Evolutionary conservation across 2,797 vertebrate species (phyloP).

Genomic region (Arnoldichthys spilopterus): DNA sequence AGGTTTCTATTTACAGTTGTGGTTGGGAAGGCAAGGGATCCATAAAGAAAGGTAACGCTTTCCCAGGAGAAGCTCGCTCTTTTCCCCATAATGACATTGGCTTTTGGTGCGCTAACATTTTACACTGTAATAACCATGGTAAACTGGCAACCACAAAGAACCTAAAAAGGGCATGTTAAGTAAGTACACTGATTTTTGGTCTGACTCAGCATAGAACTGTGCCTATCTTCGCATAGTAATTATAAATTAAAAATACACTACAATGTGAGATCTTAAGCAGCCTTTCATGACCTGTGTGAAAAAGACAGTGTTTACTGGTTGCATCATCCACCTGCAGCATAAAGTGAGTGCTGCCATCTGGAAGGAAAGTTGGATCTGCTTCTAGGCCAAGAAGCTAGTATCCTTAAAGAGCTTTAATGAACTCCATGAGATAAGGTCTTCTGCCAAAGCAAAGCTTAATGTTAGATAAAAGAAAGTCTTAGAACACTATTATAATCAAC

Average conservation of each 20-base stretch:
- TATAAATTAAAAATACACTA: constrained; percentile 30
- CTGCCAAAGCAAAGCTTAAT: constrained; percentile 13
- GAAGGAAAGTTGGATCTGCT: constrained; percentile 47
- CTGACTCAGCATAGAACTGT: not conserved
- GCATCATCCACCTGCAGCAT: constrained; percentile 44
- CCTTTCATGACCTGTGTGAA: constrained; percentile 29
- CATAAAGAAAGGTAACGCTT: constrained; percentile 44
- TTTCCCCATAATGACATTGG: constrained; percentile 45
- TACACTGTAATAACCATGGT: constrained; percentile 33
- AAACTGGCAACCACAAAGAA: constrained; percentile 29
- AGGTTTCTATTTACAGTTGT: constrained; percentile 55
- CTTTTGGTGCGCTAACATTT: constrained; percentile 27
- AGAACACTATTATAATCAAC: constrained; percentile 22
- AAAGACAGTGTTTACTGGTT: constrained; percentile 26
- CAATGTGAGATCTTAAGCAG: constrained; percentile 5
- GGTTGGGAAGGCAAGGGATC: constrained; percentile 44
- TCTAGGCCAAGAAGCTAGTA: constrained; percentile 36
- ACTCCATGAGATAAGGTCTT: constrained; percentile 9
- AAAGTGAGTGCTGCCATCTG: constrained; percentile 41
- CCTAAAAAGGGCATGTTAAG: constrained; percentile 15
- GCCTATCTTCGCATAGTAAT: not conserved
- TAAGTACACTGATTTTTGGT: constrained; percentile 2
- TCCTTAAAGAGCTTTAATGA: constrained; percentile 29
- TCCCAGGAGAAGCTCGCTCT: constrained; percentile 44
- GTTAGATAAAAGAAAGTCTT: constrained; percentile 16